Base-by-base conservation (phyloP, 1,140 invertebrate genomes). In the Drosophila carrolli region DNA sequence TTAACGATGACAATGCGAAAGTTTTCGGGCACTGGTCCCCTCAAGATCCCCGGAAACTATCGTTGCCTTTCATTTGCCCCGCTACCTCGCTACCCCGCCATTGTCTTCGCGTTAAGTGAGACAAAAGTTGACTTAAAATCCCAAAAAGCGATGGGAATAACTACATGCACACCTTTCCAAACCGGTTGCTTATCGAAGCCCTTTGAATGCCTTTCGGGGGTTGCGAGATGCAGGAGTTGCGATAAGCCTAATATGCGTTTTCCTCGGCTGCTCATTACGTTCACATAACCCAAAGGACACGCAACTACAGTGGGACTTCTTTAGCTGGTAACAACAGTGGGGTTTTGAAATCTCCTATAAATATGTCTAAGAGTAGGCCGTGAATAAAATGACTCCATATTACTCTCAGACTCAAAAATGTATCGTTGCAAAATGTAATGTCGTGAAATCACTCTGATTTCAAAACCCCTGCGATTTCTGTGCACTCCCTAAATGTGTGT, bases 1-100 rank as follows among this genome's bases (percentile, higher is more conserved):
- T 90, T 91, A 90, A 90, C 85, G 85, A 90, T 91, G 86, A 90
- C 85, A 90, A 90, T 91, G 81, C 72, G 43, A 89, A 83, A 83
- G 63, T 88, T 79, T 77, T 70, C 56, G 47, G 44, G 40, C 53
- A 46, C 41, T 19, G 14, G 6, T 44, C 40, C 35, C 76, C 76
- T 78, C 72, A 81, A 85, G 77, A 77, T 76, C 54, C 51, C 57
- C 14, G 43, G 11, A 48, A 50, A 77, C 62, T 68, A 43, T 43
- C 19, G 4, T 27, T 19, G 37, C 47, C n/a, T 27, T 40, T 27
- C 23, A 35, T n/a, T 14, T 27, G 3, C 14, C 41, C 56, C 14
- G 11, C 13, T 13, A 4, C 41, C 23, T 41, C 14, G 11, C 13
- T 13, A 4, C 5, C 7, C 72, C 47, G 51, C 38, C 62, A 67